Evolutionary conservation across 2,113 vertebrate species (phyloP), one percentile per base, ranked within the genome.

Genomic region (Carassius carassius): DNA sequence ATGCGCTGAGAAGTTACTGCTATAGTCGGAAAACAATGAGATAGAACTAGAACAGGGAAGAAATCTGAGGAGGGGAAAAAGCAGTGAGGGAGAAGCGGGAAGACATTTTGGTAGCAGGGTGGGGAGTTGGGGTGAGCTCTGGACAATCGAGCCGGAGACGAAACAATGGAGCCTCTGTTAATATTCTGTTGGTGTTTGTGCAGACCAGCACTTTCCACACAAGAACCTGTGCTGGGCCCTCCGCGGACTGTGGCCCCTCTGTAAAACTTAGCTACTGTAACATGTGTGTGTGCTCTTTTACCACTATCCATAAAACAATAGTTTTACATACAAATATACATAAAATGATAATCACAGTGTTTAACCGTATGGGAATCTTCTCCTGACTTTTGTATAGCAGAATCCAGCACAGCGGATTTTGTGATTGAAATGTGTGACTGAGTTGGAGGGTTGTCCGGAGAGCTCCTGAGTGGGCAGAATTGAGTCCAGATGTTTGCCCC

Each of bases 131-230:
- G 89, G 83, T 87, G 83, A 86, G 79, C 85, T 89, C 90, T 91
- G 90, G 87, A 92, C 91, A 93, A 86, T 90, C 89, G 82, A 90
- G 86, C 87, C 90, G 85, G 88, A 78, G 86, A 90, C 90, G 88
- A 90, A 93, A 95, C 94, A 95, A 94, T 93, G 90, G 81, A 37
- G 82, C 85, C 90, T 93, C 90, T 94, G 93, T 94, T 94, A 88
- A 92, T 92, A 93, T 95, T 93, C 92, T 91, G 89, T 89, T 91
- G 89, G 92, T 92, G 92, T 93, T 90, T 81, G 86, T 83, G 87
- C 87, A 90, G 87, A 86, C 89, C 85, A 83, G 78, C 86, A 76
- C 87, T 86, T 88, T 87, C 78, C 87, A 86, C 86, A 88, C 23
- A 79, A 54, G 81, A 86, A 85, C 85, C 91, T 82, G 73, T 58